phyloP scores from a whole-genome alignment of 2,797 vertebrate genomes.

The Lacerta viridis region DNA sequence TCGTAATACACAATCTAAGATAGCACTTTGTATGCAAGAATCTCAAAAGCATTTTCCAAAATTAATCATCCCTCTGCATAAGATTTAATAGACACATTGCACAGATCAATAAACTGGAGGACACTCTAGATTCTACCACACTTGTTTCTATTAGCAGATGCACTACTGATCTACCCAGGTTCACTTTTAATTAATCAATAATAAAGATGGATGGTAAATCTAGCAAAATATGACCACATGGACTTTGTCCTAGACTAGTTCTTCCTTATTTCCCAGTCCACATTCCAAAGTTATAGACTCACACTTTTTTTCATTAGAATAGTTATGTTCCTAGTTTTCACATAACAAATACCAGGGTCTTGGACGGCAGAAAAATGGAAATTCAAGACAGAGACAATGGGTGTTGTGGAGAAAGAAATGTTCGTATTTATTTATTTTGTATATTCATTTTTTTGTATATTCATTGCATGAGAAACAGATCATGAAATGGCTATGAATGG shows the following conservation, averaged over 20 bases:
- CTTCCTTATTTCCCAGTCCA: neutral
- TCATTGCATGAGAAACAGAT: neutral
- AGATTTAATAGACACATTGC: rapidly evolving
- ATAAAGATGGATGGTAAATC: neutral
- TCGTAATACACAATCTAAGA: rapidly evolving
- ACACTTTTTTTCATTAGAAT: neutral
- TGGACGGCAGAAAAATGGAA: too few relatives aligned
- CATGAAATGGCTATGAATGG: neutral
- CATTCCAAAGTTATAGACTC: neutral
- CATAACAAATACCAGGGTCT: rapidly evolving
- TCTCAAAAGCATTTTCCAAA: neutral
- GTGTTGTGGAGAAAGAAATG: neutral
- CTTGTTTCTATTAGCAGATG: neutral
- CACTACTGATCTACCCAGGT: neutral
- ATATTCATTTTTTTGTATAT: too few relatives aligned
- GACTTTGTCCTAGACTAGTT: neutral
- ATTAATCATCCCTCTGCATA: neutral
- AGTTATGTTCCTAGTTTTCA: neutral
- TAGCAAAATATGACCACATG: rapidly evolving
- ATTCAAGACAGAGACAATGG: too few relatives aligned
- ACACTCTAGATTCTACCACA: rapidly evolving
- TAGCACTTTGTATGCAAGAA: neutral
- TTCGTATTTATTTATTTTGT: neutral
- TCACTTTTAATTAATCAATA: neutral
- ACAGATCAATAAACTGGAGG: rapidly evolving